Evolutionary conservation across 2,797 vertebrate species (phyloP), one percentile per base, ranked within the genome.

Genomic region (Melanotaenia maccullochi): DNA sequence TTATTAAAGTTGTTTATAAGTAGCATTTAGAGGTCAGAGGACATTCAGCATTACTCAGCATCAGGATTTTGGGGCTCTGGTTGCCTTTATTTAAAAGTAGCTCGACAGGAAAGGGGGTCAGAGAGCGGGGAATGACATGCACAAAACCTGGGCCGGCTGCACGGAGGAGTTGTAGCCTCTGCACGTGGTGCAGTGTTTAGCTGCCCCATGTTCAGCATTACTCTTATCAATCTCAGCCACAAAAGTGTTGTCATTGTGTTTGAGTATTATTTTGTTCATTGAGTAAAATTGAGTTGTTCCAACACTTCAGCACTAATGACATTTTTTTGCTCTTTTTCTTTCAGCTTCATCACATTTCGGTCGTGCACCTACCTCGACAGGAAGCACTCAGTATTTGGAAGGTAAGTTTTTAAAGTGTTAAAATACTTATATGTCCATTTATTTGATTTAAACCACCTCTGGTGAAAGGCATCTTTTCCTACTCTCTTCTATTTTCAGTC

Each of bases 321-420:
- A 51, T 22, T 1, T 1, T 30, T 22, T 22, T 44, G 52, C 25
- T 67, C 24, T 49, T 59, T 65, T 79, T 28, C 60, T 51, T 60
- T 52, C 84, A 99, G 98, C 88, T 99, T 99, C 80, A 98, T 99
- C 93, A 99, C 98, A 0, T 99, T 98, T 81, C 95, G 98, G 13
- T 99, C 98, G 0, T 99, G 98, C 42, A 89, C 92, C 0, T 99
- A 99, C 89, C 94, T 99, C 49, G 98, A 99, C 92, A 96, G 94
- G 87, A 99, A 99, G 81, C 98, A 99, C 88, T 94, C 96, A 0
- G 89, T 99, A 32, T 99, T 99, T 73, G 98, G 98, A 87, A 96
- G 97, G 98, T 98, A 92, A 86, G 38, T 4, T 3, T 38, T 49
- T 49, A n/a, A 49, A 11, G n/a, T 51, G 22, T 24, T 51, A 22